Percentiles rank a stretch among this genome's conserved stretches.
Evolutionary conservation across 2,113 vertebrate genomes (phyloP).

Genomic region (Tupaia chinensis): DNA sequence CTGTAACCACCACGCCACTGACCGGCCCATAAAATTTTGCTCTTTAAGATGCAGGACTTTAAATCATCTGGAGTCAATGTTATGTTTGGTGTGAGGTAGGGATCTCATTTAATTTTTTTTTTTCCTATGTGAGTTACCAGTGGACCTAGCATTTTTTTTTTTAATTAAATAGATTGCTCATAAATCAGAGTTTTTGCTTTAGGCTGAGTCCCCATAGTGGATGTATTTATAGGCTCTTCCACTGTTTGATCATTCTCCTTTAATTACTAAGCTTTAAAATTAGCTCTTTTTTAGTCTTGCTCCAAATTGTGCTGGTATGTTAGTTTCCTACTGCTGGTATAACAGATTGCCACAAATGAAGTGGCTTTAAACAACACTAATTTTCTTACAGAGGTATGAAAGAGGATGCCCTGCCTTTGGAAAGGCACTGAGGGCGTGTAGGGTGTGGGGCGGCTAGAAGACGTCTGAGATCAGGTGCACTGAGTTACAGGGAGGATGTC

Average conservation of each 20-base stretch:
- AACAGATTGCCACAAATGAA: background rate
- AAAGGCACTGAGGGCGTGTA: too few species aligned
- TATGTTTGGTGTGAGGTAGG: background rate
- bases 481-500: background rate
- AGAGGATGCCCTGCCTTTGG: too few species aligned
- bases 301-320: background rate
- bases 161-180: background rate
- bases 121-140: background rate
- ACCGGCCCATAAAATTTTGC: background rate
- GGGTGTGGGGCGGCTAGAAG: too few species aligned
- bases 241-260: background rate
- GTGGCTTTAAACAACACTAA: background rate
- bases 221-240: background rate
- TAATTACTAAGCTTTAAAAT: background rate
- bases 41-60: background rate
- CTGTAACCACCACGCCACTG: too few species aligned
- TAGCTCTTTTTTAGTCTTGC: conserved; percentile 17
- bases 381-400: background rate
- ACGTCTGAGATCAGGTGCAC: background rate
- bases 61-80: background rate
- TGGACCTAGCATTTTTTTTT: background rate
- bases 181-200: background rate
- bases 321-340: background rate
- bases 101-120: background rate
- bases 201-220: background rate